A percentile compares a stretch with the other conserved stretches of the same genome.
Conservation (phyloP, 2,888 invertebrate species). For the Ferrisia virgata region DNA sequence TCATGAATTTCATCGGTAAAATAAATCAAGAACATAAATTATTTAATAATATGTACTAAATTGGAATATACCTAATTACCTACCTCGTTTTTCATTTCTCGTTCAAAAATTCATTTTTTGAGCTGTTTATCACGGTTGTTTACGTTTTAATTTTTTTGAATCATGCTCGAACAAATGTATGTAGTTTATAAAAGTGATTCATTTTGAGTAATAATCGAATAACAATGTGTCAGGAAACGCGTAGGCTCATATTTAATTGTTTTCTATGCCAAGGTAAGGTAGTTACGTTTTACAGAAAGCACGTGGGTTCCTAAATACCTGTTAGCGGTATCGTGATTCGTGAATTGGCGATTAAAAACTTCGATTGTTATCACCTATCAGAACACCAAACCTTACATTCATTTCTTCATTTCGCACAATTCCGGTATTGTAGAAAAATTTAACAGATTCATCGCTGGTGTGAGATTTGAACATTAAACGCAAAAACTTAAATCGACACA, state of each 20-base stretch:
- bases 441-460: background rate
- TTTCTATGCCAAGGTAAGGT: constrained; percentile 14
- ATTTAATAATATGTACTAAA: too few relatives aligned
- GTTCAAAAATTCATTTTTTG: background rate
- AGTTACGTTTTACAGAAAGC: background rate
- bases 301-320: background rate
- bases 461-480: background rate
- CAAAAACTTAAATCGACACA: background rate
- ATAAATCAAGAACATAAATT: too few relatives aligned
- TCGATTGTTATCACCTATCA: background rate
- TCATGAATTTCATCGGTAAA: too few relatives aligned
- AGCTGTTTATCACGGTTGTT: background rate
- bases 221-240: background rate
- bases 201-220: background rate
- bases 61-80: too few relatives aligned
- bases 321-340: background rate
- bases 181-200: background rate
- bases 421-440: background rate
- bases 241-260: background rate
- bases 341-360: background rate
- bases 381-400: background rate
- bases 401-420: background rate
- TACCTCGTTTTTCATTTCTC: background rate
- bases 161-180: background rate
- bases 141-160: background rate